These are phyloP conservation scores for Chrysoperla carnea DNA, from an alignment of 1,140 invertebrate species.

Conservation along the genomic window DNA sequence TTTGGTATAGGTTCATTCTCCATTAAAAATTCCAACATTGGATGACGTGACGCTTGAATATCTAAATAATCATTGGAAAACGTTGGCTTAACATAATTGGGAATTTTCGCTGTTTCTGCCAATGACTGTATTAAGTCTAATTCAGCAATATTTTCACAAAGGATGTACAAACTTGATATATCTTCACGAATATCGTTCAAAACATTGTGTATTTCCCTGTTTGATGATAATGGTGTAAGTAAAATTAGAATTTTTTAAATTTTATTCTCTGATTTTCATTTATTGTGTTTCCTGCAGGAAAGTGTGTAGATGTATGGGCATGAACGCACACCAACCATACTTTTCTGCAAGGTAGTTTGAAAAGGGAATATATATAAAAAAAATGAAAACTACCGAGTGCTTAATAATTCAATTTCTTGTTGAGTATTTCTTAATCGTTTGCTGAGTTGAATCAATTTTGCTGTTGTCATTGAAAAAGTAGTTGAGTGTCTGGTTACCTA, in stretches of 20 bases:
- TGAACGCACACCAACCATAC: too few relatives aligned
- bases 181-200: conserved; percentile 42
- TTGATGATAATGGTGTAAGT: conserved; percentile 11
- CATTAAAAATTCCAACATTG: conserved; percentile 49
- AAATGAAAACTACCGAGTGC: conserved; percentile 45
- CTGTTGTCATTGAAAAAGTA: conserved; percentile 57
- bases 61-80: conserved; percentile 47
- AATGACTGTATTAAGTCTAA: conserved; percentile 63
- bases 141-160: conserved; percentile 62
- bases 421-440: conserved; percentile 51
- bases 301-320: too few relatives aligned
- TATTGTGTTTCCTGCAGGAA: too few relatives aligned
- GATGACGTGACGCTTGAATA: conserved; percentile 56
- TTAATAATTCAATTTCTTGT: conserved; percentile 62
- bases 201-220: conserved; percentile 39
- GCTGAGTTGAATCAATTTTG: conserved; percentile 49
- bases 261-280: too few relatives aligned
- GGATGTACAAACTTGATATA: conserved; percentile 56
- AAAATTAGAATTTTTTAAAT: conserved; percentile 2
- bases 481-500: conserved; percentile 43
- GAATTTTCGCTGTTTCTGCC: conserved; percentile 39
- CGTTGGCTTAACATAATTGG: conserved; percentile 46
- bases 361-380: too few relatives aligned
- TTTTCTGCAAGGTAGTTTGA: too few relatives aligned
- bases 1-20: conserved; percentile 46